Percentiles rank a stretch among this genome's conserved stretches.
Conservation (phyloP, 2,888 invertebrate species). For the Macrosoma leucophasiata region DNA sequence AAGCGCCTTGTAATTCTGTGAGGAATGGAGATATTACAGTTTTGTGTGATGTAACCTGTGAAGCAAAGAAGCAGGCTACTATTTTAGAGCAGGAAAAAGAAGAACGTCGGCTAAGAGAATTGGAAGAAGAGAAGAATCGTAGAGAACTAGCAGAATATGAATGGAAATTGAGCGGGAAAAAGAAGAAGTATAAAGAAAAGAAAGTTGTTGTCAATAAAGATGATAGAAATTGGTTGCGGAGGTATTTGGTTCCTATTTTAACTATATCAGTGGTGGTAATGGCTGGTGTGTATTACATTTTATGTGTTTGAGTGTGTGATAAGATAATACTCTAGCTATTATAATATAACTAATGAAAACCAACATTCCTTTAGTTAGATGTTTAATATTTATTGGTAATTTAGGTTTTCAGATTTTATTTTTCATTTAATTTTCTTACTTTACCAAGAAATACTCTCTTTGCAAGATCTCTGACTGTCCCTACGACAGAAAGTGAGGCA, state of each 20-base stretch:
- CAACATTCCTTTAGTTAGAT: no score
- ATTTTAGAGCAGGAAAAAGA: slow-evolving; percentile 71
- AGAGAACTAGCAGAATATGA: slow-evolving; percentile 85
- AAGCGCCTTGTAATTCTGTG: slow-evolving; percentile 80
- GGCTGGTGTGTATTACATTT: slow-evolving; percentile 36
- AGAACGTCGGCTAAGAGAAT: slow-evolving; percentile 71
- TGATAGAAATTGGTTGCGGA: slow-evolving; percentile 54
- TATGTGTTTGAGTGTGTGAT: slow-evolving; percentile 17
- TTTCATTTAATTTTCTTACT: no score
- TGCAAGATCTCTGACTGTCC: no score
- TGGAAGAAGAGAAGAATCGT: slow-evolving; percentile 80
- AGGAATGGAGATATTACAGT: slow-evolving; percentile 61
- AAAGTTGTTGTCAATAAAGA: slow-evolving; percentile 60
- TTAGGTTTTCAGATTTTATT: no score
- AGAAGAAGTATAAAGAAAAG: slow-evolving; percentile 66
- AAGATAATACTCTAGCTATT: no score
- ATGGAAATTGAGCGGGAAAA: slow-evolving; percentile 83
- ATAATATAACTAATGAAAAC: no score
- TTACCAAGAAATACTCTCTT: no score
- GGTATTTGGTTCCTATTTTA: slow-evolving; percentile 59
- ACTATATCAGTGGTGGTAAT: slow-evolving; percentile 38
- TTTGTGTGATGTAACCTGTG: slow-evolving; percentile 80
- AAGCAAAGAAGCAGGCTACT: slow-evolving; percentile 71
- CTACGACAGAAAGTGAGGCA: no score
- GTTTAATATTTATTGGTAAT: no score